Evolutionary conservation across 2,888 invertebrate species (phyloP).

Genomic region (Drosophila histrio): DNA sequence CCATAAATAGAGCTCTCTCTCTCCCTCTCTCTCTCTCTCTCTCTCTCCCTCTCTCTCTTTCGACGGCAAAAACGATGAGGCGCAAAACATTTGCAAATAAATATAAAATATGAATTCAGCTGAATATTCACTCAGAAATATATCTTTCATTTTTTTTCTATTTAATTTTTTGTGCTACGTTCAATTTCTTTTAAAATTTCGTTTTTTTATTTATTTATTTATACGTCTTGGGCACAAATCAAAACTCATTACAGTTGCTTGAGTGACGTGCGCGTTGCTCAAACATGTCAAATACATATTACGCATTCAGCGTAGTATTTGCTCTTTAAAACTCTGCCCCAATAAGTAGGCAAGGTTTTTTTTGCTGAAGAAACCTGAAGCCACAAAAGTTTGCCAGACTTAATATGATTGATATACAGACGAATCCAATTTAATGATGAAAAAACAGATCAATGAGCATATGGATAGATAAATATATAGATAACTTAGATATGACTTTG

Average conservation of each 20-base stretch:
- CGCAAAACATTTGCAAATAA: constrained; percentile 68
- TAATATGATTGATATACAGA: constrained; percentile 11
- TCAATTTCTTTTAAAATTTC: constrained; percentile 12
- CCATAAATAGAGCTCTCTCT: constrained; percentile 36
- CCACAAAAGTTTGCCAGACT: constrained; percentile 4
- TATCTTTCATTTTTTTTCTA: not conserved
- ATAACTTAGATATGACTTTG: not conserved
- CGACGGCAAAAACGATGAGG: constrained; percentile 12
- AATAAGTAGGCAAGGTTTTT: constrained; percentile 36
- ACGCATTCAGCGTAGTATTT: constrained; percentile 4
- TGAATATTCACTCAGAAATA: constrained; percentile 38
- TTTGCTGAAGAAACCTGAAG: not conserved
- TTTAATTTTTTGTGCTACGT: constrained; percentile 9
- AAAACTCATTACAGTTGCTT: constrained; percentile 49
- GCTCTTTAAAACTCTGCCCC: constrained; percentile 20
- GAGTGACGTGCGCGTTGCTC: constrained; percentile 23
- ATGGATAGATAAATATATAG: not conserved
- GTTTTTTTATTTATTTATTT: constrained; percentile 42
- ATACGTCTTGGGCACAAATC: constrained; percentile 45
- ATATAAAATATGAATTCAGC: constrained; percentile 64
- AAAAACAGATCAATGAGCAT: not conserved
- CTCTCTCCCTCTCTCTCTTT: not conserved
- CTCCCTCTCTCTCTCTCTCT: not conserved
- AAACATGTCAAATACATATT: constrained; percentile 2
- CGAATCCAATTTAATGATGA: not conserved